Evolutionary conservation across 2,113 vertebrate species (phyloP).

Genomic region (Coreoperca whiteheadi): DNA sequence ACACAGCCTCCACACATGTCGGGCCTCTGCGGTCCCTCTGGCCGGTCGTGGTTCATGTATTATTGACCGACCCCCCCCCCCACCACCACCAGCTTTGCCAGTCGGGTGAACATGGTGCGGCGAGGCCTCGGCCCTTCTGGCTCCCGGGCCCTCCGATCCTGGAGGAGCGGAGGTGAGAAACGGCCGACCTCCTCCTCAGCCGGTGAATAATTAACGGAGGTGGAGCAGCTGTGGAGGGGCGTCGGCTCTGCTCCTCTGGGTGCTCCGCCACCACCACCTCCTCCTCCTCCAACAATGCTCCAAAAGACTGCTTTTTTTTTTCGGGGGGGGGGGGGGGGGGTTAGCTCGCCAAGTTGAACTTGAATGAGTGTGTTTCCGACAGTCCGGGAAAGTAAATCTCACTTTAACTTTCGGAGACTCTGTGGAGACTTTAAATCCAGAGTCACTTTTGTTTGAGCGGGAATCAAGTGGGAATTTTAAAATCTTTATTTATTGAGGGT

Average conservation of each 20-base stretch:
- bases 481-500: background rate
- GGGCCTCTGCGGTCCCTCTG: background rate
- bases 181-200: constrained; percentile 62
- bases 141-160: constrained; percentile 67
- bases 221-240: constrained; percentile 73
- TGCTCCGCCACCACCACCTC: constrained; percentile 1
- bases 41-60: constrained; percentile 64
- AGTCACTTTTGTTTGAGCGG: background rate
- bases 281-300: background rate
- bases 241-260: constrained; percentile 36
- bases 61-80: constrained; percentile 60
- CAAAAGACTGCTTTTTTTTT: background rate
- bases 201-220: constrained; percentile 79
- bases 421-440: background rate
- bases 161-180: constrained; percentile 79
- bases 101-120: constrained; percentile 71
- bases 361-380: background rate
- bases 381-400: background rate
- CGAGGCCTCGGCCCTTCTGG: constrained; percentile 67
- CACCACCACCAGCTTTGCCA: constrained; percentile 66
- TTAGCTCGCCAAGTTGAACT: background rate
- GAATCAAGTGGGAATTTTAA: background rate
- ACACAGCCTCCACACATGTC: constrained; percentile 4
- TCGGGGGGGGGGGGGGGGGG: too few species aligned
- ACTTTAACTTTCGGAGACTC: background rate